Base-by-base conservation (phyloP, 2,888 invertebrate genomes). In the Siphlonurus alternatus region DNA sequence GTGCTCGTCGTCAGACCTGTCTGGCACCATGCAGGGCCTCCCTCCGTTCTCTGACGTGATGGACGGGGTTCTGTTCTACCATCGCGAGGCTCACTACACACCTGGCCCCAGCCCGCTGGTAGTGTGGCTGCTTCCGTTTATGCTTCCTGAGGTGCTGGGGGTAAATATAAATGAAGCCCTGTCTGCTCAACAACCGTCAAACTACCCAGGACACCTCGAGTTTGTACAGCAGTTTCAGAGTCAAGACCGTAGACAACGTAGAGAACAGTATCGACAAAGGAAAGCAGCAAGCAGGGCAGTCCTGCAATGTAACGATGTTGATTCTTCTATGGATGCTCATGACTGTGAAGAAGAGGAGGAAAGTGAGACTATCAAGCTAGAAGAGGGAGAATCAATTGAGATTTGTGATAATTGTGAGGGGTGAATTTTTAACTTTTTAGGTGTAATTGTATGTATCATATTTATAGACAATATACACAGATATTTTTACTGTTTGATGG, bases 41-140 rank as follows among this genome's bases (percentile, higher is more conserved):
- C 23, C 61, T 5, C 7, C 18, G 3, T 71, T 70, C 69, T 62
- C 77, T 71, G 72, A 77, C 1, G 72, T 77, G 65, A 66, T 94
- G 63, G 97, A 97, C 75, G 98, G 98, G 0, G 74, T 95, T 53
- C 77, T 97, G 63, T 97, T 98, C 76, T 98, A 89, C 75, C 94
- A 97, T 75, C 88, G 87, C 70, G 79, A 84, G 66, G 84, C 86
- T 0, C 84, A 85, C 69, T 98, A 98, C 72, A 81, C 82, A 5
- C 78, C 84, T 63, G 93, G 92, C 1, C 76, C 81, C 61, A 92
- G 93, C 0, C 95, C 97, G 0, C 76, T 98, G 7, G 93, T 96
- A 1, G 87, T 88, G 1, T 98, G 97, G 97, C 77, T 98, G 1
- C 93, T 87, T 72, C 83, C 89, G 0, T 93, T 81, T 73, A 95